Percentiles rank a stretch among this genome's conserved stretches.
phyloP scores from a whole-genome alignment of 2,888 invertebrate species.

The Patella caerulea region DNA sequence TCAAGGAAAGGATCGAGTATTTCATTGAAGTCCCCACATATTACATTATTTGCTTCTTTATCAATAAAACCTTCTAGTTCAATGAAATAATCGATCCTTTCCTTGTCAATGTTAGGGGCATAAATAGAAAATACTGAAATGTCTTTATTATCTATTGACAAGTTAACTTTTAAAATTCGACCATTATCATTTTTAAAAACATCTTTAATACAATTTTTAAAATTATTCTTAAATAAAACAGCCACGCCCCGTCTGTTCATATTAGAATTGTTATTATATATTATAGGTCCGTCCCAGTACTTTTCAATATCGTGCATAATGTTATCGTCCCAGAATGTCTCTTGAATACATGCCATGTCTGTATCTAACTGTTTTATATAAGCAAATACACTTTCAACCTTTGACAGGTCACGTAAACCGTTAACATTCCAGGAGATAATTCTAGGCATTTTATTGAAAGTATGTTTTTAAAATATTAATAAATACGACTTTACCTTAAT shows the following conservation, averaged over 20 bases:
- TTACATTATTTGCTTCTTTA: not conserved
- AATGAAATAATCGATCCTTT: constrained; percentile 14
- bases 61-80: not conserved
- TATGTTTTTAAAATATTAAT: too few species aligned
- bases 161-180: constrained; percentile 16
- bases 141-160: constrained; percentile 10
- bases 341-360: constrained; percentile 15
- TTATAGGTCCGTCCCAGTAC: constrained; percentile 8
- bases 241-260: constrained; percentile 17
- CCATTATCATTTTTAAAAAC: constrained; percentile 15
- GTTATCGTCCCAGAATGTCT: constrained; percentile 15
- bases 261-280: constrained; percentile 3
- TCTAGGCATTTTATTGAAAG: not conserved
- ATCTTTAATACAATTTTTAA: constrained; percentile 1
- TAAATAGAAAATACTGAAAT: constrained; percentile 24
- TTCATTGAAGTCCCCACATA: constrained; percentile 1
- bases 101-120: constrained; percentile 20
- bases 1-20: not conserved
- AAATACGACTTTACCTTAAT: too few species aligned
- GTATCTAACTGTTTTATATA: not conserved
- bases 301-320: not conserved
- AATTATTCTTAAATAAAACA: constrained; percentile 10
- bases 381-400: not conserved
- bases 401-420: not conserved
- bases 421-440: not conserved